phyloP scores from a whole-genome alignment of 2,888 invertebrate genomes.

The Peribatodes rhomboidaria region DNA sequence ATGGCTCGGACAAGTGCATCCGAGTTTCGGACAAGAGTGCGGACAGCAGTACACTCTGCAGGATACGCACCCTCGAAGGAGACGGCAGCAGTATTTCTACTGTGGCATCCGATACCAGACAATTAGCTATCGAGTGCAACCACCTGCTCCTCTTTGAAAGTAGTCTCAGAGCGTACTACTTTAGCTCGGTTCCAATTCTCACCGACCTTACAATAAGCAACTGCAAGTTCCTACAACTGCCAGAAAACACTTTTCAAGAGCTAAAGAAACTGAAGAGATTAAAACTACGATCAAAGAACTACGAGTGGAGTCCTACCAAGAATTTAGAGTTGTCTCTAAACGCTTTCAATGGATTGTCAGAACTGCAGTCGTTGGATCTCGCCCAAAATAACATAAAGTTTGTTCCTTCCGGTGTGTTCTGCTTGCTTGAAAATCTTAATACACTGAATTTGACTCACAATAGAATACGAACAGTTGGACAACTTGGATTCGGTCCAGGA shows the following conservation, averaged over 20 bases:
- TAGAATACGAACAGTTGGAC: constrained; percentile 91
- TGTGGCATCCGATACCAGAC: constrained; percentile 89
- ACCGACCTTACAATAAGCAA: constrained; percentile 91
- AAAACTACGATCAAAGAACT: constrained; percentile 92
- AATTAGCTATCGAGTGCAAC: constrained; percentile 92
- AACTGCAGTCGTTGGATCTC: constrained; percentile 92
- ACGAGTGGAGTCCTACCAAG: constrained; percentile 92
- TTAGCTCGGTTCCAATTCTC: constrained; percentile 90
- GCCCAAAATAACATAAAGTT: constrained; percentile 94
- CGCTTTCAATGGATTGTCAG: constrained; percentile 92
- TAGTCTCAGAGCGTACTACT: constrained; percentile 90
- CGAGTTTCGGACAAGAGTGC: constrained; percentile 76
- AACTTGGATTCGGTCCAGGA: constrained; percentile 89
- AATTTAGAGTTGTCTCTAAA: constrained; percentile 91
- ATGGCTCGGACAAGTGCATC: constrained; percentile 83
- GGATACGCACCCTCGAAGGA: constrained; percentile 90
- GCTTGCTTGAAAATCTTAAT: constrained; percentile 92
- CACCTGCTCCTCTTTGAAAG: constrained; percentile 93
- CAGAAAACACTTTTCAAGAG: constrained; percentile 92
- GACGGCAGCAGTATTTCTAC: constrained; percentile 89
- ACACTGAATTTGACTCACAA: constrained; percentile 94
- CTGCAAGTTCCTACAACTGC: constrained; percentile 93
- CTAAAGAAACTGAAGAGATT: constrained; percentile 92
- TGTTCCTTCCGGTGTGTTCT: constrained; percentile 92
- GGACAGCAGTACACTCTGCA: constrained; percentile 88